phyloP scores from a whole-genome alignment of 2,888 invertebrate species.

The Catocala fraxini region DNA sequence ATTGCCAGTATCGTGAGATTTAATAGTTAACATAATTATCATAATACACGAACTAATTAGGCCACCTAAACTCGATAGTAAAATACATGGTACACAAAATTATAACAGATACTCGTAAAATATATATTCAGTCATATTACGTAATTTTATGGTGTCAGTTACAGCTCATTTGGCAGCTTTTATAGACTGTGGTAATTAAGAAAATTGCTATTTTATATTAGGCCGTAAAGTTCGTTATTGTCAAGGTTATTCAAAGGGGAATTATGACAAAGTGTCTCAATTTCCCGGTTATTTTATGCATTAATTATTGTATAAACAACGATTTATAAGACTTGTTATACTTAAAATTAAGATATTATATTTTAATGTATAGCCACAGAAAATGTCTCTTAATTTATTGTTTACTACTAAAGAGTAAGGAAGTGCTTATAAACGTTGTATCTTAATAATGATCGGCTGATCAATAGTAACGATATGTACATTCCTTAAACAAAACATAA shows the following conservation, averaged over 20 bases:
- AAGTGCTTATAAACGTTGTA: too few species aligned
- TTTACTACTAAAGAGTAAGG: too few species aligned
- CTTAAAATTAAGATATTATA: too few species aligned
- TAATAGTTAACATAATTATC: too few species aligned
- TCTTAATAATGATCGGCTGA: too few species aligned
- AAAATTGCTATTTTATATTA: constrained; percentile 50
- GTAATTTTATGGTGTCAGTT: constrained; percentile 45
- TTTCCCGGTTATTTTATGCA: neutral
- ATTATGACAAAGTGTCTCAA: constrained; percentile 13
- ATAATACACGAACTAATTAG: neutral
- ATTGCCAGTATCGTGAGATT: too few species aligned
- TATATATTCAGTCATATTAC: constrained; percentile 28
- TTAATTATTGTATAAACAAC: too few species aligned
- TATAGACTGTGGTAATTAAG: constrained; percentile 49
- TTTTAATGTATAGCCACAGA: too few species aligned
- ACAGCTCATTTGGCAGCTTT: constrained; percentile 44
- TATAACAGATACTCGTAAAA: constrained; percentile 38
- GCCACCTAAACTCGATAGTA: constrained; percentile 1
- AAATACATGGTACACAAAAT: constrained; percentile 26
- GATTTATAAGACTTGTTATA: too few species aligned
- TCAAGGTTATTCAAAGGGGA: constrained; percentile 33
- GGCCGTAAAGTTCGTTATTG: constrained; percentile 30
- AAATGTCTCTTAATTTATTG: too few species aligned
- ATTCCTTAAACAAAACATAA: too few species aligned
- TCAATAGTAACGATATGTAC: too few species aligned